Base-by-base conservation (phyloP, 2,113 vertebrate species). In the Pantherophis guttatus region DNA sequence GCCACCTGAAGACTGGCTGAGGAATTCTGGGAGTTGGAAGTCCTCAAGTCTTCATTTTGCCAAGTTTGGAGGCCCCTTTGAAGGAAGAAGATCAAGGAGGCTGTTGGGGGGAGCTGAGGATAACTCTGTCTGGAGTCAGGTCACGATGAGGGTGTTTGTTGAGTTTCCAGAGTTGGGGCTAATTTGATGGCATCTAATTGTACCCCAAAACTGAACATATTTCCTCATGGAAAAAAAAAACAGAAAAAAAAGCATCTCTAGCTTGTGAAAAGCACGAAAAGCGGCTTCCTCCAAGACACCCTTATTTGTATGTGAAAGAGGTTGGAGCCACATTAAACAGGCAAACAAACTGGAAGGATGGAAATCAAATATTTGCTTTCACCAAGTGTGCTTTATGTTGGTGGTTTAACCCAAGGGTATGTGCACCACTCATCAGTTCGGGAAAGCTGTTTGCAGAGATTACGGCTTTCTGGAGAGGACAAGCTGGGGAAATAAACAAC, bases 281-380 rank as follows among this genome's bases (percentile, higher is more conserved):
- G 39, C 29, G 33, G 11, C 17, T 10, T 3, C 70, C 23, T 29
- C 23, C n/a, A 58, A 62, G 44, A 24, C 19, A 0, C 1, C 55
- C 53, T 2, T 55, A 8, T 96, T 87, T 93, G 87, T 92, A 94
- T 88, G 95, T 59, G 91, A 89, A 95, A 24, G 39, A 75, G 89
- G 62, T 17, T n/a, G 12, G 17, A 90, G 21, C 91, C 92, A 90
- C 91, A 94, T 95, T 94, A 95, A 95, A 92, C 87, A 94, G 90
- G 93, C 94, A 94, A 96, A 95, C 57, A 92, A 54, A 62, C 91
- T 33, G 85, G 90, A 57, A 62, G 39, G 92, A 75, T 0, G 0
- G 58, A 94, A 33, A 57, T 85, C 95, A 95, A 95, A 95, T 59
- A 94, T 89, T 59, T 88, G 93, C 89, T 91, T 93, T 93, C 90